phyloP scores from a whole-genome alignment of 2,888 invertebrate genomes.

The Brachypalpus laphriformis region DNA sequence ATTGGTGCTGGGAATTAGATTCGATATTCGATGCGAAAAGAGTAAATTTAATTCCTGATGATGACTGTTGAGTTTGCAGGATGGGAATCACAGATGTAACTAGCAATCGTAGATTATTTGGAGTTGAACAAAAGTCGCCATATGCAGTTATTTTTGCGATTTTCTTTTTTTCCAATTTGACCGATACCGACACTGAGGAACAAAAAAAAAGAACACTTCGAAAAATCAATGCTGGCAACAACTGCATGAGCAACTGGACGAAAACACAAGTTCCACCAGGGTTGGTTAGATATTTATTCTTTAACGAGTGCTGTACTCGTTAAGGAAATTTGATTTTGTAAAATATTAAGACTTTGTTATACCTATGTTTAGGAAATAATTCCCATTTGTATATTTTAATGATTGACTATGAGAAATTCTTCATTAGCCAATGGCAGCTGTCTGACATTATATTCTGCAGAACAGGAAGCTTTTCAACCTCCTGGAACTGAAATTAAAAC shows the following conservation, averaged over 20 bases:
- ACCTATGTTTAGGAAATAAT: background rate
- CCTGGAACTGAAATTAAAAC: no score
- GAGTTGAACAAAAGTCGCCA: constrained; percentile 70
- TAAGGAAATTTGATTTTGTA: background rate
- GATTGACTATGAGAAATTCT: no score
- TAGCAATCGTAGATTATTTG: constrained; percentile 61
- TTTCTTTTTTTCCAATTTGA: constrained; percentile 67
- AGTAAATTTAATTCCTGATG: constrained; percentile 32
- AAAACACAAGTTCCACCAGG: constrained; percentile 23
- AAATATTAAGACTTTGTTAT: background rate
- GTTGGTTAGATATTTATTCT: background rate
- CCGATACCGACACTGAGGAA: constrained; percentile 56
- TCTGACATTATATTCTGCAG: no score
- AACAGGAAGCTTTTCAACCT: no score
- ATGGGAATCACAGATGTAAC: constrained; percentile 64
- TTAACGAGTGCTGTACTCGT: background rate
- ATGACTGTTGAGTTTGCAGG: constrained; percentile 34
- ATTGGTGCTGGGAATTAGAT: background rate
- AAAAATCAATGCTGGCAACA: constrained; percentile 49
- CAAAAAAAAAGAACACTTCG: constrained; percentile 26
- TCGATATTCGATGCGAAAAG: constrained; percentile 26
- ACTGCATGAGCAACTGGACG: constrained; percentile 31
- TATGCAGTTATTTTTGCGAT: constrained; percentile 74
- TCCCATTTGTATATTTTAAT: no score
- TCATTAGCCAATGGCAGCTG: no score